These are phyloP conservation scores for Drosophila fulvimacula DNA, from an alignment of 2,888 invertebrate genomes.

Conservation along the genomic window DNA sequence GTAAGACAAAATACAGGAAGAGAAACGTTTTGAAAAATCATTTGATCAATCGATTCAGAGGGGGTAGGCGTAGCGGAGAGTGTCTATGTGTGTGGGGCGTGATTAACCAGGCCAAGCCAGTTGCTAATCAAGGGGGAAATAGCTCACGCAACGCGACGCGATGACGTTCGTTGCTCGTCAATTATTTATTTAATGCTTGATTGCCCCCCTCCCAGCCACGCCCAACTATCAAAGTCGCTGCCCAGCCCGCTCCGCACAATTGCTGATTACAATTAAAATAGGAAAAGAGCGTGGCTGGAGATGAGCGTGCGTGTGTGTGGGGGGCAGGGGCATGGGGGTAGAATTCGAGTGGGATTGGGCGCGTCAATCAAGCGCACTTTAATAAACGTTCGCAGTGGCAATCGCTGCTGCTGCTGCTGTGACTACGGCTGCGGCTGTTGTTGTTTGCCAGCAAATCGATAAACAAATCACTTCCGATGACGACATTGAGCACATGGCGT, in stretches of 20 bases:
- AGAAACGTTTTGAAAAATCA: slow-evolving; percentile 29
- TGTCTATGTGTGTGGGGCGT: slow-evolving; percentile 16
- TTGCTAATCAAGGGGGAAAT: slow-evolving; percentile 55
- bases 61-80: neutral
- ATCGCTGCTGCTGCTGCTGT: neutral
- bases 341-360: neutral
- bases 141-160: slow-evolving; percentile 47
- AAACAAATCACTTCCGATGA: slow-evolving; percentile 71
- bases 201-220: slow-evolving; percentile 39
- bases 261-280: slow-evolving; percentile 45
- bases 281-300: slow-evolving; percentile 6
- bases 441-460: slow-evolving; percentile 48
- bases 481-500: slow-evolving; percentile 66
- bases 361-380: slow-evolving; percentile 53
- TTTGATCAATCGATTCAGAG: slow-evolving; percentile 33
- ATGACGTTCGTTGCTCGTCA: slow-evolving; percentile 53
- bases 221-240: slow-evolving; percentile 14
- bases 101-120: slow-evolving; percentile 42
- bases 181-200: slow-evolving; percentile 60
- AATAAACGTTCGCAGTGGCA: slow-evolving; percentile 22
- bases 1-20: slow-evolving; percentile 67
- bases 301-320: neutral
- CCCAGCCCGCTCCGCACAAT: slow-evolving; percentile 13
- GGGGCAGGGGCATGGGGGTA: fast-evolving
- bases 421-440: slow-evolving; percentile 2